phyloP scores from a whole-genome alignment of 2,113 vertebrate species.

The Cinclus mexicanus region DNA sequence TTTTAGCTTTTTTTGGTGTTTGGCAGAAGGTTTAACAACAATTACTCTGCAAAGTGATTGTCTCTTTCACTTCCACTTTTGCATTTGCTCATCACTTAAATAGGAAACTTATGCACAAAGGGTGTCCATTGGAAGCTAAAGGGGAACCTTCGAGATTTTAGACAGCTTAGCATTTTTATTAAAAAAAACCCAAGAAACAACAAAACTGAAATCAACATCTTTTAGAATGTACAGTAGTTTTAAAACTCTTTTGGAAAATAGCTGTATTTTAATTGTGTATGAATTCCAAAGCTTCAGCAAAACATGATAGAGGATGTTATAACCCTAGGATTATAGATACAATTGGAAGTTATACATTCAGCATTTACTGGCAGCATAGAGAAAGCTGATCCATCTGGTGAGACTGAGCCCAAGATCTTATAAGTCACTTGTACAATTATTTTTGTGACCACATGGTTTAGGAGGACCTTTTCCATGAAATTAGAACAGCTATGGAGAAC shows the following conservation, averaged over 20 bases:
- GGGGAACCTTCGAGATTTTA: neutral
- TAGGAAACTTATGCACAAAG: neutral
- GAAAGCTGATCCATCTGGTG: conserved; percentile 47
- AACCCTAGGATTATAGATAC: conserved; percentile 21
- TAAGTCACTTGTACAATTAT: neutral
- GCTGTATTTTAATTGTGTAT: conserved; percentile 18
- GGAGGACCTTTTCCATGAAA: neutral
- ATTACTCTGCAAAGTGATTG: neutral
- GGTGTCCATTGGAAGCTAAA: neutral
- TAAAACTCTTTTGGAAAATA: neutral
- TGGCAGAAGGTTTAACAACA: neutral
- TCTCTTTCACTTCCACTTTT: conserved; percentile 21
- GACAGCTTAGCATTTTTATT: neutral
- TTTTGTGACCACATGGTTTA: neutral
- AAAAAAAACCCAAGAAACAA: neutral
- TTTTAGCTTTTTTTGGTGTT: neutral
- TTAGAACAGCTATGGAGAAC: neutral
- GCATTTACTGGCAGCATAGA: conserved; percentile 14
- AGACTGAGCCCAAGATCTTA: conserved; percentile 4
- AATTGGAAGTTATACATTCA: conserved; percentile 39
- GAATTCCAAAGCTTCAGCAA: conserved; percentile 5
- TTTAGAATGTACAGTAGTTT: neutral
- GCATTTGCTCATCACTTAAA: neutral
- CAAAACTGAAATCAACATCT: neutral
- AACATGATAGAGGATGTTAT: neutral